These are phyloP conservation scores for Pristiophorus japonicus DNA, from an alignment of 2,113 vertebrate genomes.

Conservation along the genomic window DNA sequence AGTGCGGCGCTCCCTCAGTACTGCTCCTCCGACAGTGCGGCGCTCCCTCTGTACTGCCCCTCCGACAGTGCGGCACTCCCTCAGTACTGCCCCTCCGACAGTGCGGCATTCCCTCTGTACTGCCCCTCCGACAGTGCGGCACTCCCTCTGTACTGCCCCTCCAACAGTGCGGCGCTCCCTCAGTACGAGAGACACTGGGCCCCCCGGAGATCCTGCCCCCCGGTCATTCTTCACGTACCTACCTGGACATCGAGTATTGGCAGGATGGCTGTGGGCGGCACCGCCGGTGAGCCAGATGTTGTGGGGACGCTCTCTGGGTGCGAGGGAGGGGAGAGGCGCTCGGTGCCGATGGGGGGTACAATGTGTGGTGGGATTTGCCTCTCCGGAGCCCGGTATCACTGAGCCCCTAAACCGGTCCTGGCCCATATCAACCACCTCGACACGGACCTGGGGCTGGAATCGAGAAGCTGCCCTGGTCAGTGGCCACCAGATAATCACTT, in stretches of 20 bases:
- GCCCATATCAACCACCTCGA: neutral
- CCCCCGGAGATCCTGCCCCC: neutral
- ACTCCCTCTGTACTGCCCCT: too few species aligned
- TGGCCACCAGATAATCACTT: too few species aligned
- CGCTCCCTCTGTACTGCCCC: neutral
- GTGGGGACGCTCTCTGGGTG: neutral
- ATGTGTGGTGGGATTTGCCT: neutral
- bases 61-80: too few species aligned
- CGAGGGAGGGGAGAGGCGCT: neutral
- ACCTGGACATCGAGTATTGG: neutral
- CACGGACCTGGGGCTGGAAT: neutral
- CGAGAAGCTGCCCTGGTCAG: neutral
- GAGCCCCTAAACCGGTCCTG: neutral
- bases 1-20: neutral
- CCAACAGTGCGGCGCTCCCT: too few species aligned
- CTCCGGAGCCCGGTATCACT: neutral
- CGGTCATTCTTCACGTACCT: neutral
- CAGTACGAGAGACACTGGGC: neutral
- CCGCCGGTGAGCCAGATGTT: neutral
- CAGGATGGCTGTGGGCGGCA: neutral
- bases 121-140: too few species aligned
- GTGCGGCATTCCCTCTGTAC: too few species aligned
- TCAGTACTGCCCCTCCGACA: too few species aligned
- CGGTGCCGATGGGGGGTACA: neutral
- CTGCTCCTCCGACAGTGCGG: too few species aligned